Base-by-base conservation (phyloP, 2,888 invertebrate species). In the Dilophus febrilis region DNA sequence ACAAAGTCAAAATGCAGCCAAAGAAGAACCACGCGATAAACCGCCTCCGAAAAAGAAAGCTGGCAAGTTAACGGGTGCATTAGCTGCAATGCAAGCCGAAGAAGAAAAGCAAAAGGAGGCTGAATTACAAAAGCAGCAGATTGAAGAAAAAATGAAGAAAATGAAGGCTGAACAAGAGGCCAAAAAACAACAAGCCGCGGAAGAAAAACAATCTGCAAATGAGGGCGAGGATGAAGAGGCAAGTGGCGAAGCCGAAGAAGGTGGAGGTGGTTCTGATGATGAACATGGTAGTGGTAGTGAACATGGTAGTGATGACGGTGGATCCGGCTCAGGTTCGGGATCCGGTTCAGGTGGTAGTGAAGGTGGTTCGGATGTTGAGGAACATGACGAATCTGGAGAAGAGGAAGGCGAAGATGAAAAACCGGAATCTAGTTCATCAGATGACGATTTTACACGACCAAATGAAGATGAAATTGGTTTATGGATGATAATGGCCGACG, bases 401-500 rank as follows among this genome's bases (percentile, higher is more conserved):
- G 30, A 37, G 12, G 44, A 35, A 43, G 47, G 43, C 16, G 42
- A 47, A 37, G 43, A 45, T 19, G 40, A 47, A 19, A 47, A 44
- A 28, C 46, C 28, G 31, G 46, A 44, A 19, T 48, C 45, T 19
- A 28, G 35, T 8, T 51, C 45, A 37, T 54, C 56, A n/a, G 57
- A 59, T 3, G 43, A 37, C 29, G 55, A 55, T n/a, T 61, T 54
- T 35, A 54, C 54, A 3, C 53, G 58, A 1, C 57, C 59, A 39
- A 51, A 56, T 50, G 54, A 55, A 4, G 50, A 54, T 3, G 58
- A 58, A 38, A 57, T 58, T 42, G 58, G 56, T 44, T 50, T 55
- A 31, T 58, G 64, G 57, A 53, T 58, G 41, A 55, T 54, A 44
- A 18, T 34, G 10, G 59, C 57, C 7, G 59, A 60, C 34, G 58